Conservation (phyloP, 2,888 invertebrate species). For the Tanypteryx hageni region DNA sequence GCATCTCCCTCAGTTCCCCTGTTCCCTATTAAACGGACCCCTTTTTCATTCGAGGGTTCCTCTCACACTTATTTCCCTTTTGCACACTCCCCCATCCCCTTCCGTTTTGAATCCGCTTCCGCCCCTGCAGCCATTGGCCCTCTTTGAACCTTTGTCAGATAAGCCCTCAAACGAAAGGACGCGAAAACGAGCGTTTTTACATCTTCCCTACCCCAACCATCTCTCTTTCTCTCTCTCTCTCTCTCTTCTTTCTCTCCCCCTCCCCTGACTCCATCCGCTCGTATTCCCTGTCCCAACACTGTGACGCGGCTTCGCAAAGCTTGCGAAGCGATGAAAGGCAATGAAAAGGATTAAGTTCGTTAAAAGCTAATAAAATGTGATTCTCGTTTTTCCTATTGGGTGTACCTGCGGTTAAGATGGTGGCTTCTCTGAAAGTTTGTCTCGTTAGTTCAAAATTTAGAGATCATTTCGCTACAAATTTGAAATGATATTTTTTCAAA, state of each 20-base stretch:
- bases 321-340: no score
- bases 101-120: background rate
- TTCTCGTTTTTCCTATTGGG: no score
- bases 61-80: background rate
- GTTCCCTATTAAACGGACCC: no score
- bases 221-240: background rate
- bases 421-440: no score
- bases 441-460: no score
- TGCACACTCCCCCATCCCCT: background rate
- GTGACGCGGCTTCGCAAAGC: no score
- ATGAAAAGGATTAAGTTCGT: no score
- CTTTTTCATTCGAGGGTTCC: background rate
- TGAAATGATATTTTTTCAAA: no score
- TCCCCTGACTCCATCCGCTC: background rate
- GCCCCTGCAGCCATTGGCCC: background rate
- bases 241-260: background rate
- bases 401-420: no score
- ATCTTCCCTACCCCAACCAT: background rate
- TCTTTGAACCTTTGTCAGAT: conserved; percentile 14
- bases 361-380: no score
- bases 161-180: background rate
- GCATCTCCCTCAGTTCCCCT: no score
- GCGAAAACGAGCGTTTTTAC: background rate
- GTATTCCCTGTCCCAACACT: background rate
- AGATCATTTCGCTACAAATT: no score